These are phyloP conservation scores for Cyanocitta stelleri DNA, from an alignment of 2,113 vertebrate species.

Conservation along the genomic window DNA sequence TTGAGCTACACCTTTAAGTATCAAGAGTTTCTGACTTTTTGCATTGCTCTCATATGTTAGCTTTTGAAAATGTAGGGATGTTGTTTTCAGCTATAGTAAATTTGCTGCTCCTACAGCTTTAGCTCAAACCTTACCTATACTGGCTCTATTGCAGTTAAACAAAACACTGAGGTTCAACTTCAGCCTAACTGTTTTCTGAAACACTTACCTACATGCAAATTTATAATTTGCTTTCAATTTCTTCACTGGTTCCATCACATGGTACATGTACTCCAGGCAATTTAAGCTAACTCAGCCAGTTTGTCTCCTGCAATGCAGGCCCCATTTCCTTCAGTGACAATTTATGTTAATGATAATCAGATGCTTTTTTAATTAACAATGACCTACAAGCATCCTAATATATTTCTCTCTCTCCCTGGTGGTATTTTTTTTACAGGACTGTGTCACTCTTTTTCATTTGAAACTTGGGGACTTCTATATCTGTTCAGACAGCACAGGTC, in stretches of 20 bases:
- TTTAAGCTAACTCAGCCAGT: conserved; percentile 35
- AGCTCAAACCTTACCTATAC: background rate
- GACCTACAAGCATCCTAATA: conserved; percentile 48
- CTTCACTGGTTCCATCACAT: conserved; percentile 6
- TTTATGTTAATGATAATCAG: conserved; percentile 60
- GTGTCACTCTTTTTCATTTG: background rate
- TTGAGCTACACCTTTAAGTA: background rate
- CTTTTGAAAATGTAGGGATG: background rate
- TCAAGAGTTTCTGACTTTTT: background rate
- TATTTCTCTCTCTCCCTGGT: background rate
- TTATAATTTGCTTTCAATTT: conserved; percentile 16
- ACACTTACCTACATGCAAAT: background rate
- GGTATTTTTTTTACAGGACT: conserved; percentile 1
- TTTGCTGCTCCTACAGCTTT: background rate
- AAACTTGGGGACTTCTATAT: background rate
- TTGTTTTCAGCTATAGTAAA: background rate
- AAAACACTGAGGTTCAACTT: background rate
- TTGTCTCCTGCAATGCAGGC: conserved; percentile 10
- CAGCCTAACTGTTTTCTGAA: background rate
- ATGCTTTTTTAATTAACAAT: conserved; percentile 59
- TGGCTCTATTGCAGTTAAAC: background rate
- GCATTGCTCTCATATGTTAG: background rate
- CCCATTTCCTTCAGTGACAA: conserved; percentile 49
- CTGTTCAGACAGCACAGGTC: conserved; percentile 9
- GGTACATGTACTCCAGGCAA: background rate